A percentile compares a stretch with the other conserved stretches of the same genome.
Conservation (phyloP, 1,140 invertebrate genomes). For the Eupristina koningsbergeri region DNA sequence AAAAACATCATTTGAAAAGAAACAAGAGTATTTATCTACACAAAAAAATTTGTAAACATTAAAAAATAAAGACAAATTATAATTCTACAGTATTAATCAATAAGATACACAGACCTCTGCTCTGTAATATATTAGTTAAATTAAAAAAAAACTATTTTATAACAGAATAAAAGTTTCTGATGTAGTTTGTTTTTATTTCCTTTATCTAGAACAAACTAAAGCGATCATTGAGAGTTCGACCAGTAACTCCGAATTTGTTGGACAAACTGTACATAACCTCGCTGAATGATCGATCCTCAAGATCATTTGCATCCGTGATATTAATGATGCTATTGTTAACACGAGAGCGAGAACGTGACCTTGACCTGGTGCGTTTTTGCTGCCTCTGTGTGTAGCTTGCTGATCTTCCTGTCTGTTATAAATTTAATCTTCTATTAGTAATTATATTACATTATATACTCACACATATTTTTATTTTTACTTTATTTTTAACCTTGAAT, state of each 20-base stretch:
- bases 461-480: too few relatives aligned
- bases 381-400: constrained; percentile 4
- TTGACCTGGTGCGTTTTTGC: constrained; percentile 63
- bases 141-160: background rate
- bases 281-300: constrained; percentile 68
- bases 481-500: too few relatives aligned
- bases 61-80: background rate
- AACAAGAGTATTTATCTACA: background rate
- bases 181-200: constrained; percentile 28
- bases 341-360: constrained; percentile 61
- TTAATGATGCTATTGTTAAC: constrained; percentile 43
- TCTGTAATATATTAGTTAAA: background rate
- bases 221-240: constrained; percentile 70
- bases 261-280: constrained; percentile 69
- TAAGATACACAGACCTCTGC: background rate
- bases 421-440: background rate
- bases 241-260: constrained; percentile 65
- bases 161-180: constrained; percentile 10
- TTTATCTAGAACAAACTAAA: constrained; percentile 58
- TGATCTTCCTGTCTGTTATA: background rate
- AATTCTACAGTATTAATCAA: too few relatives aligned
- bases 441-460: too few relatives aligned
- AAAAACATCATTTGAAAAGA: too few relatives aligned
- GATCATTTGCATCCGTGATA: constrained; percentile 48
- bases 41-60: constrained; percentile 3